Percentiles rank a stretch among this genome's conserved stretches.
These are phyloP conservation scores for Lucilia cuprina DNA, from an alignment of 1,140 invertebrate species.

Conservation along the genomic window DNA sequence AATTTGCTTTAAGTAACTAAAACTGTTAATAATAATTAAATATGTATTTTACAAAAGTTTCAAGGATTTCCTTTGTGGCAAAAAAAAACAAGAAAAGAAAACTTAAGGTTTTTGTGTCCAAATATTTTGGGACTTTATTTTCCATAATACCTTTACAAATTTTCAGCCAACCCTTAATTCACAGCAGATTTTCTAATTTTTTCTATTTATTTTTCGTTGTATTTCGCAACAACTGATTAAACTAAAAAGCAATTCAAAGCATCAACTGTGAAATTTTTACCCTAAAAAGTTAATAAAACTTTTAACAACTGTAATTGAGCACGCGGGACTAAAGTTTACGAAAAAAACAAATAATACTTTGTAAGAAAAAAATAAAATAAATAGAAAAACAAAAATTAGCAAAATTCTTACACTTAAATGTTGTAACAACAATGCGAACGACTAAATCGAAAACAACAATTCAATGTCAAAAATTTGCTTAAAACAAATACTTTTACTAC, in stretches of 20 bases:
- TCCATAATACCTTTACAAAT: too few species aligned
- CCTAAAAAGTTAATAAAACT: neutral
- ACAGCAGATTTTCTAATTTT: neutral
- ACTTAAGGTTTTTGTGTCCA: too few species aligned
- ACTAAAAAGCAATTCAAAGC: neutral
- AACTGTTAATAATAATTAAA: too few species aligned
- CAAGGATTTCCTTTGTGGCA: too few species aligned
- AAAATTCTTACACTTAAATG: neutral
- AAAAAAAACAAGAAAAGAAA: too few species aligned
- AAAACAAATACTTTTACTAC: neutral
- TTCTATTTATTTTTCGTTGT: neutral
- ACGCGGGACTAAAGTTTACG: neutral
- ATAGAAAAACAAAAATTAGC: neutral
- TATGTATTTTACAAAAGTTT: too few species aligned
- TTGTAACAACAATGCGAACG: neutral
- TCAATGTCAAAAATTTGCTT: neutral
- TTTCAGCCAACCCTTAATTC: neutral
- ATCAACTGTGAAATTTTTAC: neutral
- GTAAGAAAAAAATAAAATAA: neutral
- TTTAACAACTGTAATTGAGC: conserved; percentile 11
- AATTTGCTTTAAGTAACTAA: too few species aligned
- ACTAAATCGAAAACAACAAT: neutral
- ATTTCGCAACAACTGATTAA: neutral
- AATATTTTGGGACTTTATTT: too few species aligned
- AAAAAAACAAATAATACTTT: neutral